Conservation (phyloP, 2,113 vertebrate genomes). For the Scalopus aquaticus region DNA sequence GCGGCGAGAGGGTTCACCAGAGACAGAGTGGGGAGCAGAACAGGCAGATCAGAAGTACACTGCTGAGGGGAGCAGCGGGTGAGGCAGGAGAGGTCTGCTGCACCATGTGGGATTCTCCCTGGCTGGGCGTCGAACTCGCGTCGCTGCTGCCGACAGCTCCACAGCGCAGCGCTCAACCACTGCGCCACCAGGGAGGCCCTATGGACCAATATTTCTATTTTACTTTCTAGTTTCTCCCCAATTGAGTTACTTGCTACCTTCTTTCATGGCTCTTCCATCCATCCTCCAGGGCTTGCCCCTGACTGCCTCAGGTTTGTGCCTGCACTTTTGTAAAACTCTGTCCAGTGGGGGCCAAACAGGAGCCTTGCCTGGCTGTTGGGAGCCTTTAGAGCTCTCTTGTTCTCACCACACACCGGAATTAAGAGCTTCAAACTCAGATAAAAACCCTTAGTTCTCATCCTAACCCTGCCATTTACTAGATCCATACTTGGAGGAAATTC, state of each 20-base stretch:
- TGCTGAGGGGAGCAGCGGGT: too few species aligned
- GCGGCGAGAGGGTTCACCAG: too few species aligned
- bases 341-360: not conserved
- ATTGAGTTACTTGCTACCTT: not conserved
- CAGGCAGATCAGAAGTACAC: too few species aligned
- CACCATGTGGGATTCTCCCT: too few species aligned
- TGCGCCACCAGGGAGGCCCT: too few species aligned
- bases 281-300: not conserved
- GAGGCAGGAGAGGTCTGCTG: too few species aligned
- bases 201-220: constrained; percentile 2
- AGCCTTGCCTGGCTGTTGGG: too few species aligned
- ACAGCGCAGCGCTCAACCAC: too few species aligned
- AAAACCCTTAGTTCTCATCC: not conserved
- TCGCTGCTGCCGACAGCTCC: too few species aligned
- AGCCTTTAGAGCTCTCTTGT: too few species aligned
- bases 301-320: not conserved
- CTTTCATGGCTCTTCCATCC: not conserved
- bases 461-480: not conserved
- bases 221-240: not conserved
- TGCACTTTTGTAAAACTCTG: not conserved
- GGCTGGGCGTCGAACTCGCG: too few species aligned
- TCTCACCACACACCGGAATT: not conserved
- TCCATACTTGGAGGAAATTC: not conserved
- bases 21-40: too few species aligned
- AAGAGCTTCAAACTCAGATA: not conserved